Evolutionary conservation across 2,888 invertebrate species (phyloP), one percentile per base, ranked within the genome.

Genomic region (Syrphus vitripennis): DNA sequence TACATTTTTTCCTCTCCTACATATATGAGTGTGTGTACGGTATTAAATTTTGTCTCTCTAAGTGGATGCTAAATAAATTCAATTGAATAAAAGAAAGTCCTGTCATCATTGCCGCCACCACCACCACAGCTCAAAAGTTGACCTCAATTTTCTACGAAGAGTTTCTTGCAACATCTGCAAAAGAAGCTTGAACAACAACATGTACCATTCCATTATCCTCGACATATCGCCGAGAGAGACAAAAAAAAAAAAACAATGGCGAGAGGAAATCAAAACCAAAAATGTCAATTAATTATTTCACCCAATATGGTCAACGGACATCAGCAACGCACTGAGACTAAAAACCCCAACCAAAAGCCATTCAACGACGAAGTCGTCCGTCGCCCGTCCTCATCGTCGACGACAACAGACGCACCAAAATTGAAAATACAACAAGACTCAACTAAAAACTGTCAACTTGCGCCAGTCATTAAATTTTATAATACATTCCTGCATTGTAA

Each of bases 271-370:
- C 86, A 86, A 86, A 82, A 69, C 74, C 82, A 65, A 74, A 81
- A 84, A 86, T 65, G 86, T 86, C 86, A 86, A 74, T 86, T 86
- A 86, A 86, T 86, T 86, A 86, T 77, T 82, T 86, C 74, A 74
- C 86, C 77, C 67, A 74, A 78, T 78, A 65, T 82, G 82, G 86
- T 70, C 86, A 81, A 29, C 69, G 63, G 42, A 67, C 79, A 75
- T 70, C 72, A 72, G 59, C 34, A 10, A 61, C 45, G 26, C 67
- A 37, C 6, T n/a, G 9, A 69, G 37, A 31, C 45, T n/a, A 48
- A 48, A 72, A 57, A 45, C n/a, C 3, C 50, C 26, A 19, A 57
- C 31, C 6, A 57, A 5, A n/a, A n/a, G 16, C 34, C 12, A 42
- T 16, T 16, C 42, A 45, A 19, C 14, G 48, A 14, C 70, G 21